Conservation (phyloP, 2,797 vertebrate species). For the Sardinella longiceps region DNA sequence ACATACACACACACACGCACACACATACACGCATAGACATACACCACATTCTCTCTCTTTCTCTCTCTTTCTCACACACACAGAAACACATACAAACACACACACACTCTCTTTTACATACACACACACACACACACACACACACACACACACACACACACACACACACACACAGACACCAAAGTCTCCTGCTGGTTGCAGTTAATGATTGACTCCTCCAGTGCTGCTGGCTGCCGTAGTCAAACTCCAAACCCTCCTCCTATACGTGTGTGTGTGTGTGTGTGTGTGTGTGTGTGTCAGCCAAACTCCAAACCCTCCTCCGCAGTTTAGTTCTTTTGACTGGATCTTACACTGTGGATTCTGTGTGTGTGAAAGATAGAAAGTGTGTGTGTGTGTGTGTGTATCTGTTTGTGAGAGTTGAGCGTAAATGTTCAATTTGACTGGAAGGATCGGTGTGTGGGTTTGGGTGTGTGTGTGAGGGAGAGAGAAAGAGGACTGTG, state of each 20-base stretch:
- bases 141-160: neutral
- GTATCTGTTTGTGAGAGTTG: too few relatives aligned
- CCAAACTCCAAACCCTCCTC: too few relatives aligned
- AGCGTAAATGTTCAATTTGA: too few relatives aligned
- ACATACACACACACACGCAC: neutral
- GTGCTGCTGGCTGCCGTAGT: neutral
- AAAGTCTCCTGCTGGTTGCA: constrained; percentile 30
- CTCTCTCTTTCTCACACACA: neutral
- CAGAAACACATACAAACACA: neutral
- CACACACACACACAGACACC: neutral
- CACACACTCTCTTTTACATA: neutral
- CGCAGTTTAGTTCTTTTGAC: too few relatives aligned
- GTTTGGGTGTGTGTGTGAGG: neutral
- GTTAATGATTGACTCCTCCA: constrained; percentile 51
- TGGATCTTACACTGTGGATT: too few relatives aligned
- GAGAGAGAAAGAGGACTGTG: too few relatives aligned
- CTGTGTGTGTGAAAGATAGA: too few relatives aligned
- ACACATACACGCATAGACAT: too few relatives aligned
- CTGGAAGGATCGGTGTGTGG: too few relatives aligned
- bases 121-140: too few relatives aligned
- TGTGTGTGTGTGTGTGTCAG: too few relatives aligned
- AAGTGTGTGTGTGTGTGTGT: neutral
- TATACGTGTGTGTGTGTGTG: neutral
- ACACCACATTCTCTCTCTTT: neutral
- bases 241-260: neutral